Conservation (phyloP, 2,797 vertebrate genomes). For the Buphagus erythrorhynchus region DNA sequence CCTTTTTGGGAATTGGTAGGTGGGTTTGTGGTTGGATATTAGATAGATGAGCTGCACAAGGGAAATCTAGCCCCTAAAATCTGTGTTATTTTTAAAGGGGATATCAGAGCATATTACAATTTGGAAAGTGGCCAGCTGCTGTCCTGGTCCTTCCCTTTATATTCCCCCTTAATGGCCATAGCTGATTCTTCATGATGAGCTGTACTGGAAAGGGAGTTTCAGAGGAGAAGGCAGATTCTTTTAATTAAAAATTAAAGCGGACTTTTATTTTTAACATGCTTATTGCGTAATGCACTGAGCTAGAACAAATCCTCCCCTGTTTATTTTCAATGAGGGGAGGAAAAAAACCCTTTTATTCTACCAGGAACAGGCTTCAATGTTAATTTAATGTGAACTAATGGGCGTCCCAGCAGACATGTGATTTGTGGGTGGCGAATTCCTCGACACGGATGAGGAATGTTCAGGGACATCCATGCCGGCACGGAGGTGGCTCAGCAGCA, state of each 20-base stretch:
- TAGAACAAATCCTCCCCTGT: conserved; percentile 31
- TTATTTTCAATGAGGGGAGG: neutral
- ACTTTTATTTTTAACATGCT: conserved; percentile 32
- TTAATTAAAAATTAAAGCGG: conserved; percentile 52
- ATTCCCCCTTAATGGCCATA: neutral
- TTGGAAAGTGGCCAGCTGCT: neutral
- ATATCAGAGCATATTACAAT: neutral
- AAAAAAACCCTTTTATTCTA: neutral
- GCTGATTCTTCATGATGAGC: neutral
- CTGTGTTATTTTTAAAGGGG: neutral
- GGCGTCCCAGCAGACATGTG: conserved; percentile 57
- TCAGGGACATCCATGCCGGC: neutral
- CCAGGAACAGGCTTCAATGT: conserved; percentile 21
- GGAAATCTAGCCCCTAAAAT: neutral
- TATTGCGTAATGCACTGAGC: conserved; percentile 20
- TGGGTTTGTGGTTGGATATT: neutral
- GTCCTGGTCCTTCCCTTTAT: neutral
- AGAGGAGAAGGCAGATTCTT: conserved; percentile 6
- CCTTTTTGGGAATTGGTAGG: neutral
- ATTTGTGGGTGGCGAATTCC: conserved; percentile 74
- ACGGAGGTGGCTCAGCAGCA: neutral
- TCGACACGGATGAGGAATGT: conserved; percentile 11
- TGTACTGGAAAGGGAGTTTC: neutral
- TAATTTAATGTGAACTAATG: conserved; percentile 55
- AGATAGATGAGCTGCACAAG: neutral